phyloP scores from a whole-genome alignment of 2,888 invertebrate species.

The Drosophila pullipes region DNA sequence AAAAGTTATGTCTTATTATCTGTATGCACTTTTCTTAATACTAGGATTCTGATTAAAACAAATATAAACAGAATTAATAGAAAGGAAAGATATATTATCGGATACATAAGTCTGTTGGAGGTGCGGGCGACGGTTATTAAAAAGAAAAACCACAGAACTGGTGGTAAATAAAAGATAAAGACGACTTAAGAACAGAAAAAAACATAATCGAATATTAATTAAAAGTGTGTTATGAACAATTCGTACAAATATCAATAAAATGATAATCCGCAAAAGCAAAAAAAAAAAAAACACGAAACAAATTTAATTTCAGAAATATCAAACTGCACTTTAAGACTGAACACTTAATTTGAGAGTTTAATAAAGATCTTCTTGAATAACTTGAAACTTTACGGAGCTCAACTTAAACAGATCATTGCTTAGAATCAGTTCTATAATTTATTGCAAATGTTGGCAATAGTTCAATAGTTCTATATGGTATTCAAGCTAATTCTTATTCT shows the following conservation, averaged over 20 bases:
- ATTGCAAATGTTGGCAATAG: background rate
- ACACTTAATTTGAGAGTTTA: background rate
- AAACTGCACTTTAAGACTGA: background rate
- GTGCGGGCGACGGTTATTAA: background rate
- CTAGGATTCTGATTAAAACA: background rate
- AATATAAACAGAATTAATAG: background rate
- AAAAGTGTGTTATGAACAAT: background rate
- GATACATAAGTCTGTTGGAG: background rate
- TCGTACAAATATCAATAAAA: background rate
- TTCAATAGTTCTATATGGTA: background rate
- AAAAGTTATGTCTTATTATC: background rate
- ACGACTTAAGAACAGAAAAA: background rate
- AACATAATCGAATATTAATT: background rate
- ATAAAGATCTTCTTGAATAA: background rate
- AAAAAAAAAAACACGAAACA: background rate
- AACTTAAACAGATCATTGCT: background rate
- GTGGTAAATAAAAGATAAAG: background rate
- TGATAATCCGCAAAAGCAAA: background rate
- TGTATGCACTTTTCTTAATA: background rate
- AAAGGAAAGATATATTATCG: background rate
- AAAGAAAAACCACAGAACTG: background rate
- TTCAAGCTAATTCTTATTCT: background rate
- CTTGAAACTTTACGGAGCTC: fast-evolving
- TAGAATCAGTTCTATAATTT: background rate
- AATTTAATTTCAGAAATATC: background rate